phyloP scores from a whole-genome alignment of 2,113 vertebrate species.

The Poecile atricapillus region DNA sequence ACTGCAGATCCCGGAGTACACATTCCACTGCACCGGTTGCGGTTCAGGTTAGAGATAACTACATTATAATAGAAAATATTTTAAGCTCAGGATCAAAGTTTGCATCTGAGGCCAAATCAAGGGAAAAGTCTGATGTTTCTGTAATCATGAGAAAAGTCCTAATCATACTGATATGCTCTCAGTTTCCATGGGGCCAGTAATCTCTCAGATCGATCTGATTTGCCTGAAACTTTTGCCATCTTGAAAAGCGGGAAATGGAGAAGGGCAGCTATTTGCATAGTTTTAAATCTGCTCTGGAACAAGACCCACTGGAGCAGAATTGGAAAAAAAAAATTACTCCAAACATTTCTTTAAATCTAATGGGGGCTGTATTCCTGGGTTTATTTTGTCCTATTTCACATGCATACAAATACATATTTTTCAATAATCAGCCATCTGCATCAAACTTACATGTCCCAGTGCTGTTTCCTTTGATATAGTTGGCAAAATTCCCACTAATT shows the following conservation, averaged over 20 bases:
- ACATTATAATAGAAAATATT: neutral
- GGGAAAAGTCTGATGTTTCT: neutral
- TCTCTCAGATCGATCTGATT: conserved; percentile 22
- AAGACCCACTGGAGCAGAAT: neutral
- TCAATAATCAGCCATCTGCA: conserved; percentile 22
- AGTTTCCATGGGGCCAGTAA: neutral
- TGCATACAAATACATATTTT: neutral
- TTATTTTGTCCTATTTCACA: conserved; percentile 3
- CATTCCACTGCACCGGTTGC: neutral
- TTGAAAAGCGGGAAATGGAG: conserved; percentile 1
- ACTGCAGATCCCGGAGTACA: neutral
- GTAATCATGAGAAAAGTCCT: neutral
- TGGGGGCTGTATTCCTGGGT: neutral
- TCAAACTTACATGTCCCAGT: neutral
- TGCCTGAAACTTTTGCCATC: neutral
- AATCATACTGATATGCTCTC: neutral
- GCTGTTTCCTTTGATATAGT: conserved; percentile 7
- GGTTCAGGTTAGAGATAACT: conserved; percentile 28
- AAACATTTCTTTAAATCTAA: neutral
- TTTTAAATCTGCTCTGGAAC: neutral
- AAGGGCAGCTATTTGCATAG: neutral
- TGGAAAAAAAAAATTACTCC: neutral
- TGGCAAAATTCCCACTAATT: conserved; percentile 31
- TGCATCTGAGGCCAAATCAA: neutral
- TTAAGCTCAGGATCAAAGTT: conserved; percentile 35